Base-by-base conservation (phyloP, 1,140 invertebrate genomes). In the Lepidurus arcticus region DNA sequence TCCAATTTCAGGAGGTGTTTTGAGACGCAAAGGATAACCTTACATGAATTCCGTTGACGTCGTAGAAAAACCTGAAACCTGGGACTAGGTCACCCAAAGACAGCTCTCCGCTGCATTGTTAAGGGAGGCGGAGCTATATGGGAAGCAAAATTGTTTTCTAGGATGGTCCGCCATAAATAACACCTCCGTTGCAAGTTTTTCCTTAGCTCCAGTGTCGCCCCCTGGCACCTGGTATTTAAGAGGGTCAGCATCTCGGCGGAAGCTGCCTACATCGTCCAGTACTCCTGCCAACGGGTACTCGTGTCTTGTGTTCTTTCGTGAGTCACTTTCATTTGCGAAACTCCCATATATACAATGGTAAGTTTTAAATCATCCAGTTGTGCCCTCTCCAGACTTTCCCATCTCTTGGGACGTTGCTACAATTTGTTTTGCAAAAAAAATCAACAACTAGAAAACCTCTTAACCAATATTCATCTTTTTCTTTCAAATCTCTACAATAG, bases 401-500 rank as follows among this genome's bases (percentile, higher is more conserved):
- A 24, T 42, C 42, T 78, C 42, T 13, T 1, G 7, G 7, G 24
- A 42, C 13, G 4, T 44, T 10, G 13, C 21, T 76, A 10, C 11
- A 44, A 76, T 45, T 13, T 45, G n/a, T 21, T 42, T 21, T 43
- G 9, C 42, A 7, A 42, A 7, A n/a, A 21, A 21, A 16, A 65
- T 21, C 47, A n/a, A n/a, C 7, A 65, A 65, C 9, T 4, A n/a
- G 1, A 65, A 65, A 16, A 9, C 9, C 53, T 11, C 16, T 65
- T 65, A 13, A n/a, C 13, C 9, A 74, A 73, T 44, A 1, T 11
- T 43, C 74, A 44, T 44, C 45, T 7, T 21, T 11, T 24, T 73
- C 76, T 76, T n/a, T 78, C 42, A 76, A 80, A 65, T 42, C 74
- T 79, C 76, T 79, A 26, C 76, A 78, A 79, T 79, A 83, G 80